Percentiles rank a stretch among this genome's conserved stretches.
phyloP scores from a whole-genome alignment of 2,797 vertebrate species.

The Megaceryle alcyon region DNA sequence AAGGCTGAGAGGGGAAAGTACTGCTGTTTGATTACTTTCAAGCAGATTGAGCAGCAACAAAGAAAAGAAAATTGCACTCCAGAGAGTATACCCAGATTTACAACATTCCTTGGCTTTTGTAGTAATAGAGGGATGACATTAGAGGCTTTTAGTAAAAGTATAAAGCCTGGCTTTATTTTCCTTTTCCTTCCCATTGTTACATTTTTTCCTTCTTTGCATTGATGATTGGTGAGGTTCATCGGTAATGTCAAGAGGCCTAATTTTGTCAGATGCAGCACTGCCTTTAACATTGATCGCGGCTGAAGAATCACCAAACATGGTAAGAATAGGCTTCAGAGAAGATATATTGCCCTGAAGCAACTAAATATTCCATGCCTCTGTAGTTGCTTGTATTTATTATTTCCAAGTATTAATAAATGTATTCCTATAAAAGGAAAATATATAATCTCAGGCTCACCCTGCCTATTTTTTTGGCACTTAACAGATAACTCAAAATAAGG shows the following conservation, averaged over 20 bases:
- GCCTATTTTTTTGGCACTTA: neutral
- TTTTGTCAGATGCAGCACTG: neutral
- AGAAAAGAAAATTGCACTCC: constrained; percentile 15
- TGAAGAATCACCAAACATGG: neutral
- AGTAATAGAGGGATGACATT: neutral
- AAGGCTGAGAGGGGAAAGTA: neutral
- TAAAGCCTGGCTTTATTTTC: constrained; percentile 14
- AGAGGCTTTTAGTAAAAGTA: constrained; percentile 11
- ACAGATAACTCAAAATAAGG: neutral
- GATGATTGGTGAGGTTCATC: neutral
- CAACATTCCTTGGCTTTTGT: constrained; percentile 1
- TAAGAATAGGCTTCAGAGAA: neutral
- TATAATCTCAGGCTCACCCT: neutral
- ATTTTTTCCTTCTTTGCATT: neutral
- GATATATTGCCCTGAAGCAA: neutral
- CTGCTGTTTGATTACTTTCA: constrained; percentile 17
- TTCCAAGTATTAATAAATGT: neutral
- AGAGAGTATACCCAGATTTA: neutral
- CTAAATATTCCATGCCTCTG: neutral
- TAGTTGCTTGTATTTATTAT: neutral
- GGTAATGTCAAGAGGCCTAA: neutral
- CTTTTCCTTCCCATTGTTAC: neutral
- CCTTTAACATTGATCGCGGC: neutral
- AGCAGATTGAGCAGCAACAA: constrained; percentile 3
- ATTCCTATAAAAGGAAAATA: neutral